Evolutionary conservation across 2,113 vertebrate genomes (phyloP), one percentile per base, ranked within the genome.

Genomic region (Dicaeum eximium): DNA sequence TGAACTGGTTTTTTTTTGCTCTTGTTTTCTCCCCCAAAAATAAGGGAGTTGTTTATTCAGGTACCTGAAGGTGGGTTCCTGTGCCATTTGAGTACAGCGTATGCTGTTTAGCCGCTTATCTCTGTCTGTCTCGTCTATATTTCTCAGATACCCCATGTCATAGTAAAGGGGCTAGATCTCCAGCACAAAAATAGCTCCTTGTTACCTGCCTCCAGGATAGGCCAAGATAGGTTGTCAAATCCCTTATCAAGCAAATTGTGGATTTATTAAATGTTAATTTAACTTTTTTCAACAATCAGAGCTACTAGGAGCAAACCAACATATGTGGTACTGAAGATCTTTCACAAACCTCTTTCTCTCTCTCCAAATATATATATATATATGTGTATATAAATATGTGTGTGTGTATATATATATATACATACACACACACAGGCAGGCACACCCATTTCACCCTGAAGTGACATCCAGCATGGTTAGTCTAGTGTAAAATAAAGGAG

Each of bases 401-500:
- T n/a, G n/a, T n/a, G 2, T 38, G 7, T 30, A 28, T 31, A 3
- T 24, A 21, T 40, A 2, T 24, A 17, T n/a, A 13, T 38, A 7
- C 11, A 31, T 35, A 2, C 24, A 22, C 35, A 18, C 16, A 16
- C 15, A 35, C 33, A 23, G 7, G 0, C 9, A 60, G 54, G 50
- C 42, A 42, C 10, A 3, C 38, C 38, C 19, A 28, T 62, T 85
- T 92, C 70, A 91, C 75, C 74, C 80, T 51, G 48, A 88, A 35
- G 74, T 95, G 58, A 95, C 66, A 91, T 90, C 73, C 86, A 92
- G 19, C 38, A 37, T 73, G n/a, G 78, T 82, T 85, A 92, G 78
- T 94, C 90, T 87, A n/a, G 78, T 94, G 90, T 95, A 93, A 95
- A 96, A 95, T 89, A 80, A 91, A 73, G 87, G 50, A 93, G 78